Evolutionary conservation across 2,888 invertebrate genomes (phyloP).

Genomic region (Autographa gamma): DNA sequence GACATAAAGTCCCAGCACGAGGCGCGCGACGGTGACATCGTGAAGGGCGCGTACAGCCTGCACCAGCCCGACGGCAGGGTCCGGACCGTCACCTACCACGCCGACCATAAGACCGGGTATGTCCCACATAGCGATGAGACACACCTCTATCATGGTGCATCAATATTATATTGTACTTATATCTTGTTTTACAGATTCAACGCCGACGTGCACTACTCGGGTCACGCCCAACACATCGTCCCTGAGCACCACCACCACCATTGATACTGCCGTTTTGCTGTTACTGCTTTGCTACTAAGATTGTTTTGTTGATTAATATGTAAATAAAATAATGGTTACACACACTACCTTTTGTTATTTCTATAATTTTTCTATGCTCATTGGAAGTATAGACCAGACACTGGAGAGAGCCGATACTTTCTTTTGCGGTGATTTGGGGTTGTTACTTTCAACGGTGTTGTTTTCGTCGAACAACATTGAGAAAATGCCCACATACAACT

Average conservation of each 20-base stretch:
- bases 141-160: too few species aligned
- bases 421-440: too few species aligned
- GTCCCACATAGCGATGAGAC: not conserved
- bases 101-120: slow-evolving; percentile 62
- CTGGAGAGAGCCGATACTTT: too few species aligned
- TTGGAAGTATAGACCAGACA: too few species aligned
- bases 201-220: slow-evolving; percentile 62
- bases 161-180: too few species aligned
- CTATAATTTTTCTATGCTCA: too few species aligned
- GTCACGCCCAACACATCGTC: slow-evolving; percentile 60
- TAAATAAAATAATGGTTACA: not conserved
- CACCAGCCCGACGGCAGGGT: slow-evolving; percentile 85
- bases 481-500: too few species aligned
- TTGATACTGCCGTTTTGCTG: slow-evolving; percentile 18
- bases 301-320: not conserved
- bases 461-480: too few species aligned
- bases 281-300: not conserved
- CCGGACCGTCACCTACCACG: slow-evolving; percentile 83
- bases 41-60: slow-evolving; percentile 87
- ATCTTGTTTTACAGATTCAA: slow-evolving; percentile 62
- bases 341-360: not conserved
- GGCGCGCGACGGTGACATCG: slow-evolving; percentile 85
- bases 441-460: too few species aligned
- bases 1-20: slow-evolving; percentile 82
- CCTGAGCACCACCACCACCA: slow-evolving; percentile 53